Base-by-base conservation (phyloP, 2,113 vertebrate species). In the Orycteropus afer region DNA sequence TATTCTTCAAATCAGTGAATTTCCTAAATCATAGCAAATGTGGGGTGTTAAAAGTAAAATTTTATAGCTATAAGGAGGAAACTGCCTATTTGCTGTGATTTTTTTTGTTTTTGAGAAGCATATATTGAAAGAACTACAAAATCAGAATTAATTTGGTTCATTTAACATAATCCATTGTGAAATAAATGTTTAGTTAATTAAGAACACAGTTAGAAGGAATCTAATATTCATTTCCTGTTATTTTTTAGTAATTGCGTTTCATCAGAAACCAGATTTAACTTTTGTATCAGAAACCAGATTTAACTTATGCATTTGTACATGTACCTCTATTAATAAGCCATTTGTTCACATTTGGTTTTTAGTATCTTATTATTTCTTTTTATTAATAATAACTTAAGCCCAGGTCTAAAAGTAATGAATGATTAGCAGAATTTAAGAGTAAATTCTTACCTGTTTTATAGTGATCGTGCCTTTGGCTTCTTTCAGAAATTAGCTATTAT, bases 401-500 rank as follows among this genome's bases (percentile, higher is more conserved):
- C 29, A 90, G 71, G 14, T 84, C 73, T 90, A 49, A 74, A 83
- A 82, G n/a, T 15, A 84, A 23, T 67, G 6, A 40, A 18, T 13
- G 10, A 13, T 95, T 69, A 79, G 71, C 29, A 81, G n/a, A 91
- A 45, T 49, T 88, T 82, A 76, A 47, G 61, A 76, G 9, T 29
- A 10, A 34, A 34, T 53, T 47, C 20, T 40, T 79, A 71, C 4
- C 14, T 34, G 10, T 89, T 90, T 85, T 59, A 27, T 77, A 85
- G 14, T 94, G 3, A 0, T 45, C 0, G 9, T 71, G 93, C 93
- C 45, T 96, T 95, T 97, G 63, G n/a, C 76, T 0, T 98, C 84
- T 97, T 96, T 86, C 86, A 99, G 99, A 98, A 98, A 99, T 99
- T 98, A 97, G 98, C 57, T 98, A 99, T 13, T 99, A 99, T 37